phyloP scores from a whole-genome alignment of 2,888 invertebrate species.

The Nemotelus nigrinus region DNA sequence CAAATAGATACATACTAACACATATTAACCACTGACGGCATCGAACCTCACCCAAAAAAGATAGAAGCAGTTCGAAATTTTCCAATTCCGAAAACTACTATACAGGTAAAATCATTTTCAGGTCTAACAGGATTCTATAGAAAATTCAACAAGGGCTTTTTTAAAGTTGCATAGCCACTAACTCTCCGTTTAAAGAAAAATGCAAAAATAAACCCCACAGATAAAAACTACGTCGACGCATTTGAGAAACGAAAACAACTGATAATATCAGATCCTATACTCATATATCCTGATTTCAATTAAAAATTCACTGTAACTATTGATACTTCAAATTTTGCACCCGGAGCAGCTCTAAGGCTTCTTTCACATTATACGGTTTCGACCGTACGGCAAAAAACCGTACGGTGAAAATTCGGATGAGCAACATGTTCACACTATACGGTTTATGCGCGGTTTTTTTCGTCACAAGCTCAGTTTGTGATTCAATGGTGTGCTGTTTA shows the following conservation, averaged over 20 bases:
- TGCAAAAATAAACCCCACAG: not conserved
- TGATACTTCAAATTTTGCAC: constrained; percentile 13
- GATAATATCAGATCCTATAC: not conserved
- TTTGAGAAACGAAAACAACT: not conserved
- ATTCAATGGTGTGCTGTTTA: too few relatives aligned
- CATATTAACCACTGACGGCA: not conserved
- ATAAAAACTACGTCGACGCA: not conserved
- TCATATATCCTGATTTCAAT: not conserved
- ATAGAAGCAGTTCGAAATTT: not conserved
- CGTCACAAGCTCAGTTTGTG: too few relatives aligned
- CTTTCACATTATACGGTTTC: too few relatives aligned
- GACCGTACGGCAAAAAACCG: too few relatives aligned
- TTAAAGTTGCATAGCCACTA: not conserved
- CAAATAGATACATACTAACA: constrained; percentile 9
- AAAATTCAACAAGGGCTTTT: constrained; percentile 7
- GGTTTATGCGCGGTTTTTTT: too few relatives aligned
- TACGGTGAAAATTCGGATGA: too few relatives aligned
- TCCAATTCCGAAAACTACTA: not conserved
- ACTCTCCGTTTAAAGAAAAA: not conserved
- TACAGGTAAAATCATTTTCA: not conserved
- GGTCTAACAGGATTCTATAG: not conserved
- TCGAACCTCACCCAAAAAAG: not conserved
- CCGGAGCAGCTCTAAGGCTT: not conserved
- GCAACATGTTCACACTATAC: too few relatives aligned
- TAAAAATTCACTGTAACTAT: not conserved